Evolutionary conservation across 2,113 vertebrate genomes (phyloP), one percentile per base, ranked within the genome.

Genomic region (Spizaetus ornatus): DNA sequence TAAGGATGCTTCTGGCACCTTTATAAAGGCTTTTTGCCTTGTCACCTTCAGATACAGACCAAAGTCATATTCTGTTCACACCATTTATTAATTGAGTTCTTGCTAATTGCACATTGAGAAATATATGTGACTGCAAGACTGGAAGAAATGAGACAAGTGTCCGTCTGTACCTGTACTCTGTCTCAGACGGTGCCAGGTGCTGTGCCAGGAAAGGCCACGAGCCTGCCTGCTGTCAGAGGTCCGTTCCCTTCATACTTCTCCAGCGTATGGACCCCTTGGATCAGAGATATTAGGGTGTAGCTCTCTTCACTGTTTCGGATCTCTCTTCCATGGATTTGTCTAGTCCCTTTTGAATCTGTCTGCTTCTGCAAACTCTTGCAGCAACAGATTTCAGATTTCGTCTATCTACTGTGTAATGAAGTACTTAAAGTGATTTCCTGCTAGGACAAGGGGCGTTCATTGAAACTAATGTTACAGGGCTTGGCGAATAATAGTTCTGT

Each of bases 181-280:
- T 48, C 55, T 74, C 0, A 0, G 40, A 10, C 0, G 2, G 70
- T 67, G 65, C 20, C 45, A 56, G 14, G 13, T 45, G 34, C 34
- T 48, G 36, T 43, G 56, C 29, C 29, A 32, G 65, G 52, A 85
- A 40, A 42, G 42, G 11, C 61, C 56, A 8, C 5, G 29, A 84
- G 22, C 32, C 38, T 92, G 36, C 52, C 62, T 9, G 0, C 38
- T 84, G 22, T 43, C 27, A 42, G 78, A 63, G 19, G 6, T 26
- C 45, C 2, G 0, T 73, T 85, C 31, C 11, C 40, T 76, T 90
- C 4, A 2, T 43, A 34, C 38, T 45, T 62, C 43, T 62, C 29
- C 21, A 76, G 9, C 8, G 4, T 20, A 52, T 2, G 26, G 36
- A 62, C 23, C 29, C 11, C n/a, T 67, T 38, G 11, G 48, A 43